phyloP scores from a whole-genome alignment of 2,113 vertebrate genomes.

The Chaenocephalus aceratus region DNA sequence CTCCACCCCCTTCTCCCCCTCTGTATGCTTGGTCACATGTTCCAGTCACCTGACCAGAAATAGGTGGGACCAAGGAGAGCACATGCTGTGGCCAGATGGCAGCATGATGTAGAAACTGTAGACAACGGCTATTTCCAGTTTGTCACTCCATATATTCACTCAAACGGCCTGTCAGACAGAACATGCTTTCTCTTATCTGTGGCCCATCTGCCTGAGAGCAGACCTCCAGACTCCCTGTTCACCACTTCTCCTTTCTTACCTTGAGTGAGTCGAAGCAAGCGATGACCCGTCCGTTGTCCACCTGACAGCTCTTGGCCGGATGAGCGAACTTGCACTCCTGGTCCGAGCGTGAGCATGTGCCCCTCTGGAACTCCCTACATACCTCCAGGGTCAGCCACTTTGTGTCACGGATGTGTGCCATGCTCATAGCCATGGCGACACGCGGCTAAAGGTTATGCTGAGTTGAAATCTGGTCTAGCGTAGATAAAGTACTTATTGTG shows the following conservation, averaged over 20 bases:
- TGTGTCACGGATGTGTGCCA: conserved; percentile 96
- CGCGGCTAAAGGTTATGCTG: conserved; percentile 48
- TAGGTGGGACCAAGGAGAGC: conserved; percentile 53
- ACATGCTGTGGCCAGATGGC: conserved; percentile 72
- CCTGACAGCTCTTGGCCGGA: conserved; percentile 96
- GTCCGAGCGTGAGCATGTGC: conserved; percentile 95
- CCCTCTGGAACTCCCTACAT: conserved; percentile 98
- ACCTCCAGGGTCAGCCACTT: conserved; percentile 99
- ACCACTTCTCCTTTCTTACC: conserved; percentile 84
- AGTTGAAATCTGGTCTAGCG: conserved; percentile 30
- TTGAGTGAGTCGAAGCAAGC: conserved; percentile 99
- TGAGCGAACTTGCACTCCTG: conserved; percentile 99
- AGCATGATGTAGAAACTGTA: conserved; percentile 27
- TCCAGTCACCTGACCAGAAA: conserved; percentile 76
- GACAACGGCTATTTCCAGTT: conserved; percentile 43
- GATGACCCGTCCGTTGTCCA: conserved; percentile 98
- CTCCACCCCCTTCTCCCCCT: conserved; percentile 4
- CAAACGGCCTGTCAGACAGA: conserved; percentile 23
- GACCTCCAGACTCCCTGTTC: conserved; percentile 14
- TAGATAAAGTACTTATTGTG: conserved; percentile 55
- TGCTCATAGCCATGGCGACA: conserved; percentile 89
- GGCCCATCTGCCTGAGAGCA: not conserved
- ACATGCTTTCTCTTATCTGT: conserved; percentile 18
- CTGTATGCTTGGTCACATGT: conserved; percentile 55
- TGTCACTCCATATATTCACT: conserved; percentile 23